Evolutionary conservation across 1,140 invertebrate genomes (phyloP).

Genomic region (Caenorhabditis tropicalis): DNA sequence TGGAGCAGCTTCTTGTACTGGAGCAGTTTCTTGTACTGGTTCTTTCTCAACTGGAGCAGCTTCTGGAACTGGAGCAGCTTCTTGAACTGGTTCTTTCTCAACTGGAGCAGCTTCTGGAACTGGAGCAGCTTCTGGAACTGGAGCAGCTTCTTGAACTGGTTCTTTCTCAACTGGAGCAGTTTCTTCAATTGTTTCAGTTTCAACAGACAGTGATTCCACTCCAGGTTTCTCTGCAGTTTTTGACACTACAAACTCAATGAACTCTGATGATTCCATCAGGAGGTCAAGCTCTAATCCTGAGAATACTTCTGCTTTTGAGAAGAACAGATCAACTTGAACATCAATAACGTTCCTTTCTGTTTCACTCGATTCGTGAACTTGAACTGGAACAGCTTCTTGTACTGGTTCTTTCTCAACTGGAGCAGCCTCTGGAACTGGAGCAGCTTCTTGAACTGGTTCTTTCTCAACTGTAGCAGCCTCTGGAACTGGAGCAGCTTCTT

Average conservation of each 20-base stretch:
- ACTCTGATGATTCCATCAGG: background rate
- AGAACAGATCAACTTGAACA: constrained; percentile 8
- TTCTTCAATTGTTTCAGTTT: background rate
- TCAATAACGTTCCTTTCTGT: background rate
- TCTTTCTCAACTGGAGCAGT: background rate
- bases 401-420: background rate
- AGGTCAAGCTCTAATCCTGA: background rate
- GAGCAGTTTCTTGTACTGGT: too few relatives aligned
- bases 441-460: background rate
- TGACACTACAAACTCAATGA: background rate
- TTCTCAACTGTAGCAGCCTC: background rate
- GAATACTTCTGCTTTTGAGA: constrained; percentile 6
- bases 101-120: background rate
- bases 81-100: background rate
- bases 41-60: too few relatives aligned
- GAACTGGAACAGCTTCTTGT: background rate
- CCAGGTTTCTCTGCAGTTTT: background rate
- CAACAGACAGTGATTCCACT: too few relatives aligned
- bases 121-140: background rate
- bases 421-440: background rate
- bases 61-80: background rate
- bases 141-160: too few relatives aligned
- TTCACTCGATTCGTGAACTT: background rate
- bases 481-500: constrained; percentile 7
- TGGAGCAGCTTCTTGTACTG: too few relatives aligned